A percentile compares a stretch with the other conserved stretches of the same genome.
Conservation (phyloP, 2,797 vertebrate genomes). For the Enteromius argenteus region DNA sequence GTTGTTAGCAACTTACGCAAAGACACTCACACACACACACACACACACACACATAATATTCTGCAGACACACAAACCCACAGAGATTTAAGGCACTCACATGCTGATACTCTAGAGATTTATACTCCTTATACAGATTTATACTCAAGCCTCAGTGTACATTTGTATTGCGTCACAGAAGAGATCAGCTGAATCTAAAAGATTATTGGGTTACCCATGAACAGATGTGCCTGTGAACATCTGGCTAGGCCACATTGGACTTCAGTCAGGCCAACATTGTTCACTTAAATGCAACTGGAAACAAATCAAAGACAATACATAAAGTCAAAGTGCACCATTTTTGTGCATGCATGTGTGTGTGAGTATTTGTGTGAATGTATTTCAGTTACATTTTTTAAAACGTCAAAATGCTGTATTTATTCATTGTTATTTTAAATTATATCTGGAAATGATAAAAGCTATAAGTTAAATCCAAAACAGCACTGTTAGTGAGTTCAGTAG, state of each 20-base stretch:
- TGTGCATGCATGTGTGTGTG: neutral
- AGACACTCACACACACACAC: constrained; percentile 29
- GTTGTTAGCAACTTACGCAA: constrained; percentile 5
- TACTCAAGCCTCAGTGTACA: constrained; percentile 41
- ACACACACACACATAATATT: constrained; percentile 13
- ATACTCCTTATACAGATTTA: constrained; percentile 36
- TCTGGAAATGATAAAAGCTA: neutral
- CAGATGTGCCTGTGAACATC: constrained; percentile 68
- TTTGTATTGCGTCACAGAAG: constrained; percentile 39
- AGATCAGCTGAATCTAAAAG: constrained; percentile 46
- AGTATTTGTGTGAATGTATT: neutral
- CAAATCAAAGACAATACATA: constrained; percentile 9
- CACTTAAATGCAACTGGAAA: constrained; percentile 29
- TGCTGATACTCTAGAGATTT: constrained; percentile 32
- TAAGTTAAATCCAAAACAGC: neutral
- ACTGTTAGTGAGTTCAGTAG: neutral
- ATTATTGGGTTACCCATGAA: constrained; percentile 53
- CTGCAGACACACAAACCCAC: constrained; percentile 28
- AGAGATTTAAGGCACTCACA: constrained; percentile 40
- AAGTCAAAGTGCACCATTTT: neutral
- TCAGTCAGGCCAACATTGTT: constrained; percentile 59
- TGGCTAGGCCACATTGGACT: constrained; percentile 65
- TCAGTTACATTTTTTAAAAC: neutral
- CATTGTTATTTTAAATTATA: too few species aligned
- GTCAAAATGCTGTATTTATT: neutral